phyloP scores from a whole-genome alignment of 1,140 invertebrate species.

The Amphibalanus amphitrite region DNA sequence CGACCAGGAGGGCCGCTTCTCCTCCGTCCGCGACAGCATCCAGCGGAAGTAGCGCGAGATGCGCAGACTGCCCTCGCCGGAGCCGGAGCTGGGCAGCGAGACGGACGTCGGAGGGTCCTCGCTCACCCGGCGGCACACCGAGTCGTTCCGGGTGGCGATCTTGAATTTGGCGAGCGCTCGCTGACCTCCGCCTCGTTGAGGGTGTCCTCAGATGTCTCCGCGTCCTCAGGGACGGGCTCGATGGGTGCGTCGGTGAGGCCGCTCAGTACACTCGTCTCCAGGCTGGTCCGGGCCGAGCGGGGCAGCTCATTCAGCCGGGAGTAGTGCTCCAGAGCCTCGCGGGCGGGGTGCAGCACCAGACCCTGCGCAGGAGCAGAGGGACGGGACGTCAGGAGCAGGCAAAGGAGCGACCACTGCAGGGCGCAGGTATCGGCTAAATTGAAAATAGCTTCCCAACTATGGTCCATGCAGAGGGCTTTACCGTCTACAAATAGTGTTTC shows the following conservation, averaged over 20 bases:
- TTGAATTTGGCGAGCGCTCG: slow-evolving; percentile 47
- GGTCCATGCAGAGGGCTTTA: too few relatives aligned
- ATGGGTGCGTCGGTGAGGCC: slow-evolving; percentile 10
- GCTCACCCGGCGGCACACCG: neutral
- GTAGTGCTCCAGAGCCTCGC: slow-evolving; percentile 44
- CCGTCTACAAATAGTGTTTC: too few relatives aligned
- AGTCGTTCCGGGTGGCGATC: slow-evolving; percentile 29
- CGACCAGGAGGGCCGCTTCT: neutral
- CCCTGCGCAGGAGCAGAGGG: slow-evolving; percentile 29
- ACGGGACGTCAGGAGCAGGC: neutral
- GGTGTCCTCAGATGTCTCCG: slow-evolving; percentile 29
- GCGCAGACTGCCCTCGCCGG: neutral
- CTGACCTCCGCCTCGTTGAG: slow-evolving; percentile 56
- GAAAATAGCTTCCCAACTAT: too few relatives aligned
- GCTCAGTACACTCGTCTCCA: slow-evolving; percentile 27
- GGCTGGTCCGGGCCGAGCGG: slow-evolving; percentile 38
- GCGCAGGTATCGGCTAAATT: too few relatives aligned
- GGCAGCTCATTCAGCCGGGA: slow-evolving; percentile 42
- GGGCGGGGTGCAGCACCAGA: slow-evolving; percentile 40
- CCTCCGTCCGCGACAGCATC: neutral
- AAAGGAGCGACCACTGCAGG: too few relatives aligned
- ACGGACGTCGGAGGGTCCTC: neutral
- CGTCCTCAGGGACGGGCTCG: slow-evolving; percentile 10
- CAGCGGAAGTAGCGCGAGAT: neutral
- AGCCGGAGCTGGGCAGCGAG: neutral